Conservation (phyloP, 2,888 invertebrate species). For the Incurvaria masculella region DNA sequence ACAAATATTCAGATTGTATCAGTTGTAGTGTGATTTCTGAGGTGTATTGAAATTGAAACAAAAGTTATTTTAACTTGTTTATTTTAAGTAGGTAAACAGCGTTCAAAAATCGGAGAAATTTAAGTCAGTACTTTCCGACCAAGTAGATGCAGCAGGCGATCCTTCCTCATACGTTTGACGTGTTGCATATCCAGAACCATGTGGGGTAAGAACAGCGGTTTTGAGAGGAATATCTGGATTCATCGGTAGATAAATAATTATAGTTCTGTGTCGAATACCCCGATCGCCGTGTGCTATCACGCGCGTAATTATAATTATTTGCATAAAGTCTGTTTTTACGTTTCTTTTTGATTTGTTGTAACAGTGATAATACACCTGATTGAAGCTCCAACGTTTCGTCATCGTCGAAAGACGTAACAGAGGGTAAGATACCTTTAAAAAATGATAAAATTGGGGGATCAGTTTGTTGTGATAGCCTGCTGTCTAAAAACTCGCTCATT, state of each 20-base stretch:
- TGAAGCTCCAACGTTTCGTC: conserved; percentile 3
- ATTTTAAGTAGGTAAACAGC: too few species aligned
- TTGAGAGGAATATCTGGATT: not conserved
- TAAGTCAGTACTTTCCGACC: too few species aligned
- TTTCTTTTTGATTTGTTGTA: conserved; percentile 3
- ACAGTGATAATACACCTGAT: too few species aligned
- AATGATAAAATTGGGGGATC: not conserved
- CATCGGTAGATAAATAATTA: not conserved
- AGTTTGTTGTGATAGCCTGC: not conserved
- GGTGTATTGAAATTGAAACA: too few species aligned
- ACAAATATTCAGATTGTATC: not conserved
- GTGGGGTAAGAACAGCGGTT: not conserved
- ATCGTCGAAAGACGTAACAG: conserved; percentile 2
- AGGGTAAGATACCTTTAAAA: conserved; percentile 2
- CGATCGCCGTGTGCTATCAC: not conserved
- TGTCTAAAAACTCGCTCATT: conserved; percentile 4
- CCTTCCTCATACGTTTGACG: too few species aligned
- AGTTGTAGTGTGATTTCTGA: too few species aligned
- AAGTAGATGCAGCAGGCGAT: too few species aligned
- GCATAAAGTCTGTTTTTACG: not conserved
- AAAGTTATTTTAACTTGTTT: too few species aligned
- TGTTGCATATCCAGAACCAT: not conserved
- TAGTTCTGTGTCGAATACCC: not conserved
- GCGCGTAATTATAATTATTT: not conserved
- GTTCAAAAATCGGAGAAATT: too few species aligned